A percentile compares a stretch with the other conserved stretches of the same genome.
phyloP scores from a whole-genome alignment of 2,888 invertebrate species.

The Acholoe squamosa region DNA sequence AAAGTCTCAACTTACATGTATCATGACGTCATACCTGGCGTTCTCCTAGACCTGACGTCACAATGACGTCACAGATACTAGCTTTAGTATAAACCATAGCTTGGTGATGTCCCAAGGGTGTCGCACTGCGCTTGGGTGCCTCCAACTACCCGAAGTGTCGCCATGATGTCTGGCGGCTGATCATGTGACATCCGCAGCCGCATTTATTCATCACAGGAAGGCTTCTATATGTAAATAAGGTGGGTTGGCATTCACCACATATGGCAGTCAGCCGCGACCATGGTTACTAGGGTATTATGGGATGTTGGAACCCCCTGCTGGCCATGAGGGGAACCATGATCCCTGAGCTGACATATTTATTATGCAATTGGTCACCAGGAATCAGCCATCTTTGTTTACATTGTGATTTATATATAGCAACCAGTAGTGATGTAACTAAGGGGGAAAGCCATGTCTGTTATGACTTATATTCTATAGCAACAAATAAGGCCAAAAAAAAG shows the following conservation, averaged over 20 bases:
- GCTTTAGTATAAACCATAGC: no score
- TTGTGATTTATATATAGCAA: constrained; percentile 13
- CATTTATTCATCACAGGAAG: constrained; percentile 49
- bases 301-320: no score
- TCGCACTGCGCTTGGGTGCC: background rate
- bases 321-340: background rate
- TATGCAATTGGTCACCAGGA: background rate
- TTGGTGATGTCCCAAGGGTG: no score
- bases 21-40: no score
- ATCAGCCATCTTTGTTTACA: background rate
- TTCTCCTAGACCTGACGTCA: no score
- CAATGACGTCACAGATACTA: no score
- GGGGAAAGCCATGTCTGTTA: no score
- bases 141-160: background rate
- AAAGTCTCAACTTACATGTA: no score
- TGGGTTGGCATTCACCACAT: background rate
- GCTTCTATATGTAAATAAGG: constrained; percentile 40
- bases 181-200: background rate
- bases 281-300: no score
- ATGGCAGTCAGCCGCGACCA: no score
- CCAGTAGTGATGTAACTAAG: background rate
- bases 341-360: background rate
- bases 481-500: no score
- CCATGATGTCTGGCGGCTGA: background rate
- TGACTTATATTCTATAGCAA: no score